Evolutionary conservation across 2,888 invertebrate species (phyloP), one percentile per base, ranked within the genome.

Genomic region (Drosophila pseudotalamancana): DNA sequence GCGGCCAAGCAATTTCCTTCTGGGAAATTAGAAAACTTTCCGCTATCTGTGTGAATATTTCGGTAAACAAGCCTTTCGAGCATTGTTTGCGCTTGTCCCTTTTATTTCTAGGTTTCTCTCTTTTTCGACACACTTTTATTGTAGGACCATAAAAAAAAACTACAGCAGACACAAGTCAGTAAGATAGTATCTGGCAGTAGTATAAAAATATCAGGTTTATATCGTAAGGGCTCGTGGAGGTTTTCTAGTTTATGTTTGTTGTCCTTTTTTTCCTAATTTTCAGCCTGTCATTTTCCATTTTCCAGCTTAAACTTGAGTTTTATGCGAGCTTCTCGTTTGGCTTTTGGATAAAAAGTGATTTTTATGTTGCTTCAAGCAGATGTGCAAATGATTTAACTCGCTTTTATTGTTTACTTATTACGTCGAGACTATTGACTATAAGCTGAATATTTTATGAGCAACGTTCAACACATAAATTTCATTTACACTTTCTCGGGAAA

Each of bases 21-120:
- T 37, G 74, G 79, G 74, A 85, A 87, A 87, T 83, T 83, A 78
- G 86, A 78, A 83, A 87, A 87, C 65, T 83, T 83, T 73, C 40
- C 50, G 62, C 61, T 70, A 63, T 66, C 68, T 62, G 34, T 16
- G 21, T 57, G 72, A 76, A 78, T 80, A 81, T 60, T 77, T 76
- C 54, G 46, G 63, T 64, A 61, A 78, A 65, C 64, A 68, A 81
- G 67, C 67, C 78, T 66, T 78, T 75, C 60, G 57, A 69, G 25
- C 45, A 37, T 62, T 65, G 60, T 64, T 27, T 35, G 19, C 29
- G 23, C 27, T 25, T 32, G 18, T 11, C 34, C 21, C 19, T 16
- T 62, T 55, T 54, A 63, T 59, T 50, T 53, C 65, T 62, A 60
- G 40, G 37, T 43, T 51, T 18, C 40, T 43, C 25, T 69, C 42